Evolutionary conservation across 2,113 vertebrate genomes (phyloP).

Genomic region (Aramus guarauna): DNA sequence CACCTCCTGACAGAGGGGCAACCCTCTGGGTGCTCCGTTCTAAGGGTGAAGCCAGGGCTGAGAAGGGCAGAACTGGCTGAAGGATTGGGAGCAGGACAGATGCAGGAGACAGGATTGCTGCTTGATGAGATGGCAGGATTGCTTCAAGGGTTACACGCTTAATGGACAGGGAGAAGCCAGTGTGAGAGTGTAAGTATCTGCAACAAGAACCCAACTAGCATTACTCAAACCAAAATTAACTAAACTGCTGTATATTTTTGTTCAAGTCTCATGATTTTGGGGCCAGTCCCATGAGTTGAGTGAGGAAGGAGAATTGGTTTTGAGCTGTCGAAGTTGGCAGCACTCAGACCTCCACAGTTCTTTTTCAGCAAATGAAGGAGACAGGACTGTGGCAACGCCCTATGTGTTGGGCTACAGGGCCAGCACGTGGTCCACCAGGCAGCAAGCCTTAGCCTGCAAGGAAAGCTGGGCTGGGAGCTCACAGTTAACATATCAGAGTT

Average conservation of each 20-base stretch:
- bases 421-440: neutral
- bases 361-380: neutral
- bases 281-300: neutral
- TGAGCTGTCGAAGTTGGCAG: neutral
- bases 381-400: neutral
- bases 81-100: neutral
- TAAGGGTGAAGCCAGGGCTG: neutral
- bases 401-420: fast-evolving
- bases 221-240: neutral
- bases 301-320: neutral
- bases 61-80: neutral
- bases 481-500: neutral
- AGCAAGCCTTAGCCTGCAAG: neutral
- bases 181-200: neutral
- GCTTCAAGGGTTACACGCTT: neutral
- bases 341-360: neutral
- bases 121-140: neutral
- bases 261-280: neutral
- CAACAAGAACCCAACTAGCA: neutral
- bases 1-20: neutral
- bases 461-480: neutral
- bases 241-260: neutral
- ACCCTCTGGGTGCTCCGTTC: neutral
- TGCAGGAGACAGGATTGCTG: neutral
- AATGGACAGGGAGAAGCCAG: neutral